Base-by-base conservation (phyloP, 2,113 vertebrate species). In the Saguinus midas region DNA sequence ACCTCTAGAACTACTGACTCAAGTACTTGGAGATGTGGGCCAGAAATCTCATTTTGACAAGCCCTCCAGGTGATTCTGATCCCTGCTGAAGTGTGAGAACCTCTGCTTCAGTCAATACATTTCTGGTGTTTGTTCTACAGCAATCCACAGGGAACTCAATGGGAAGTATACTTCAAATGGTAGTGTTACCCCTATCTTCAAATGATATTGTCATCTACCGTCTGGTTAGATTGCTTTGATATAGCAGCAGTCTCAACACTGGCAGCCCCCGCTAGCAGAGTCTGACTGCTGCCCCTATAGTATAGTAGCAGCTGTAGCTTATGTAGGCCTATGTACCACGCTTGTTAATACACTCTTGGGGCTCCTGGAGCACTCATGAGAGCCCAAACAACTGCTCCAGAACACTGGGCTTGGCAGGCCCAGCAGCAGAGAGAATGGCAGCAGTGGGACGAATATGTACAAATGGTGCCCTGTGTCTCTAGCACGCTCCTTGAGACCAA, bases 41-140 rank as follows among this genome's bases (percentile, higher is more conserved):
- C 12, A 73, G 78, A 94, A 88, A 73, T 75, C 17, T 75, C 37
- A 81, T 57, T 86, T 90, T 50, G 82, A 48, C 21, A 58, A 70
- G 35, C 2, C n/a, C 10, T 57, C 40, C 16, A 52, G 29, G 4
- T 79, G 55, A 64, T n/a, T 57, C 50, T 55, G 55, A 57, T 80
- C 23, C 2, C 55, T 86, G 52, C 12, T 48, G 11, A 29, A 25
- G 1, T 52, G 7, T 73, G 35, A 35, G 35, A 43, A 29, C 1
- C 10, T 80, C 32, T 72, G 0, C 10, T 76, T 12, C 21, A 18
- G 3, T 6, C 2, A 5, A 8, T 70, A 37, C 5, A 17, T 37
- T 82, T 43, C 48, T 76, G 82, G 14, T 90, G 32, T 83, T 75
- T 18, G 4, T 16, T 89, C 8, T 66, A 18, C 6, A 25, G 70